Evolutionary conservation across 2,113 vertebrate genomes (phyloP), one percentile per base, ranked within the genome.

Genomic region (Albula glossodonta): DNA sequence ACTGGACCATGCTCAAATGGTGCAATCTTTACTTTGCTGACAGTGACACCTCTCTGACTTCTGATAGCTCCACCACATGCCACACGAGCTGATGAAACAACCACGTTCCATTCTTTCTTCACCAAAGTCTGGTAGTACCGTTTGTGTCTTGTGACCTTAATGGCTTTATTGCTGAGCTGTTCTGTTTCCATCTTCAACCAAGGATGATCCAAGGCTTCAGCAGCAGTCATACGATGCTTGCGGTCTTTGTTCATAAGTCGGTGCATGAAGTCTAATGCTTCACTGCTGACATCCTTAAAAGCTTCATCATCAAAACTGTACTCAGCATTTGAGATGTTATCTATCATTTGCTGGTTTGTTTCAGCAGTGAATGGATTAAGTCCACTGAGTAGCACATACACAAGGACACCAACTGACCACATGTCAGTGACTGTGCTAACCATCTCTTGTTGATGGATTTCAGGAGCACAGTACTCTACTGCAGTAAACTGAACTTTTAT

Each of bases 281-380:
- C 98, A 0, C 96, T 91, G 77, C 97, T 97, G 89, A 96, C 92
- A 1, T 97, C 96, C 91, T 96, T 97, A 90, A 99, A 99, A 87
- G 95, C 96, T 93, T 99, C 98, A 87, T 99, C 98, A 12, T 99
- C 97, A 86, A 99, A 99, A 89, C 89, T 97, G 88, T 98, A 99
- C 90, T 98, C 97, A 84, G 98, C 97, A 91, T 95, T 98, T 85
- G 96, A 96, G 91, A 99, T 99, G 92, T 97, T 99, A 92, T 99
- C 98, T 92, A 98, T 98, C 87, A 97, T 95, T 93, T 98, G 98
- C 90, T 99, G 98, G 91, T 99, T 97, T 88, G 98, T 99, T 96
- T 99, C 98, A 86, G 98, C 97, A 86, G 95, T 93, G 92, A 99
- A 99, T 88, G 98, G 98, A 92, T 99, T 99, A 80, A 97, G 94